A percentile compares a stretch with the other conserved stretches of the same genome.
phyloP scores from a whole-genome alignment of 2,888 invertebrate genomes.

The Cybosia mesomella region DNA sequence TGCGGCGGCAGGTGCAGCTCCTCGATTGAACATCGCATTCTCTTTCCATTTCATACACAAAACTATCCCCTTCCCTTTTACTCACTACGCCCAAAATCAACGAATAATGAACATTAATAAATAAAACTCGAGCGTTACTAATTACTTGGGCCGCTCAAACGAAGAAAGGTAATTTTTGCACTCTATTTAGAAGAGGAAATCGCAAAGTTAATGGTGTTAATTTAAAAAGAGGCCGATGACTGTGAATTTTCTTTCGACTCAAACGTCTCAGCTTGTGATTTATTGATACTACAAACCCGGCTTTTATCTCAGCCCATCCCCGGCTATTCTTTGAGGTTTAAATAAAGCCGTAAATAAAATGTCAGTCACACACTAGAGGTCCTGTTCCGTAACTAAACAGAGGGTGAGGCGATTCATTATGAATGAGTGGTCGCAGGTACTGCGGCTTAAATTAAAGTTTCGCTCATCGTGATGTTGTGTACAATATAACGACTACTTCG shows the following conservation, averaged over 20 bases:
- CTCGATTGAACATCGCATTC: slow-evolving; percentile 71
- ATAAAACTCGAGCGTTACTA: slow-evolving; percentile 87
- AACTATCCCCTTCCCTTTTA: slow-evolving; percentile 61
- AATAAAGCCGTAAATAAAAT: slow-evolving; percentile 66
- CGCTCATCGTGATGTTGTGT: slow-evolving; percentile 75
- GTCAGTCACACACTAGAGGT: slow-evolving; percentile 74
- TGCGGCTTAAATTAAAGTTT: slow-evolving; percentile 82
- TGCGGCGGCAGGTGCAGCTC: slow-evolving; percentile 84
- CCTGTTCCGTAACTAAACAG: slow-evolving; percentile 72
- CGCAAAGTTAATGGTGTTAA: slow-evolving; percentile 86
- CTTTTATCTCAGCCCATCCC: slow-evolving; percentile 50
- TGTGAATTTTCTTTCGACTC: slow-evolving; percentile 80
- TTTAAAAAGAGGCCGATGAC: slow-evolving; percentile 85
- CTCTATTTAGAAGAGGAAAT: slow-evolving; percentile 84
- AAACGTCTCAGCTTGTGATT: slow-evolving; percentile 78
- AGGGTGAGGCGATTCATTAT: slow-evolving; percentile 77
- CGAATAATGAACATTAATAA: slow-evolving; percentile 86
- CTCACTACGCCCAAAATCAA: slow-evolving; percentile 75
- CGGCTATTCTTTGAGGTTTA: slow-evolving; percentile 52
- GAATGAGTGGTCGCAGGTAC: slow-evolving; percentile 77
- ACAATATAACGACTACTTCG: slow-evolving; percentile 70
- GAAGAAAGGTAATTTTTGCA: slow-evolving; percentile 85
- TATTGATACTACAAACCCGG: slow-evolving; percentile 69
- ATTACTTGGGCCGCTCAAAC: slow-evolving; percentile 82
- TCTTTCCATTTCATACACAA: slow-evolving; percentile 67